A percentile compares a stretch with the other conserved stretches of the same genome.
phyloP scores from a whole-genome alignment of 2,888 invertebrate genomes.

The Periphyllus acericola region DNA sequence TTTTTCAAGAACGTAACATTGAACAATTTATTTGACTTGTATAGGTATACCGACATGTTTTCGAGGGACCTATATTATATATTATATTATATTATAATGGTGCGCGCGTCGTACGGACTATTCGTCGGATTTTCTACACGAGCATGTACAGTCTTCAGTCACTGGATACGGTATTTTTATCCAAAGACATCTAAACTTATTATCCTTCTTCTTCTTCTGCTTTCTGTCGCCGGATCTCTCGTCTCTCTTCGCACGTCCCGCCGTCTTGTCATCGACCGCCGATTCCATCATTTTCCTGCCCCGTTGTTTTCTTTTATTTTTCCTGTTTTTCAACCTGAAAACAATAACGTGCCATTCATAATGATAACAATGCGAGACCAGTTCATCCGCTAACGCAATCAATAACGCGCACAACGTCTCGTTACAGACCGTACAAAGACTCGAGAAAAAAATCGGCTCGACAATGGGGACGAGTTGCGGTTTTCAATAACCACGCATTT shows the following conservation, averaged over 20 bases:
- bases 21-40: too few species aligned
- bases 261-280: background rate
- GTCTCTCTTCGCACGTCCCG: background rate
- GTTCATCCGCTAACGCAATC: too few species aligned
- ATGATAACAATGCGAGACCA: background rate
- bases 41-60: too few species aligned
- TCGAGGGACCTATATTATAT: too few species aligned
- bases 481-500: background rate
- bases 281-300: background rate
- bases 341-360: background rate
- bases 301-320: constrained; percentile 33
- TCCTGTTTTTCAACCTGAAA: constrained; percentile 55
- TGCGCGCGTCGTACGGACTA: background rate
- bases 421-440: too few species aligned
- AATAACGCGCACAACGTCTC: too few species aligned
- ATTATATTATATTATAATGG: too few species aligned
- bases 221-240: background rate
- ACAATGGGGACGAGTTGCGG: background rate
- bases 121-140: constrained; percentile 63
- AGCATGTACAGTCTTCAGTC: constrained; percentile 66
- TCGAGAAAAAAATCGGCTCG: too few species aligned
- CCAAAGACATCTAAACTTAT: constrained; percentile 66
- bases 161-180: constrained; percentile 67
- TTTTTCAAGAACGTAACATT: too few species aligned
- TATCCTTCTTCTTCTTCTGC: constrained; percentile 57